phyloP scores from a whole-genome alignment of 2,113 vertebrate species.

The Pagrus major region DNA sequence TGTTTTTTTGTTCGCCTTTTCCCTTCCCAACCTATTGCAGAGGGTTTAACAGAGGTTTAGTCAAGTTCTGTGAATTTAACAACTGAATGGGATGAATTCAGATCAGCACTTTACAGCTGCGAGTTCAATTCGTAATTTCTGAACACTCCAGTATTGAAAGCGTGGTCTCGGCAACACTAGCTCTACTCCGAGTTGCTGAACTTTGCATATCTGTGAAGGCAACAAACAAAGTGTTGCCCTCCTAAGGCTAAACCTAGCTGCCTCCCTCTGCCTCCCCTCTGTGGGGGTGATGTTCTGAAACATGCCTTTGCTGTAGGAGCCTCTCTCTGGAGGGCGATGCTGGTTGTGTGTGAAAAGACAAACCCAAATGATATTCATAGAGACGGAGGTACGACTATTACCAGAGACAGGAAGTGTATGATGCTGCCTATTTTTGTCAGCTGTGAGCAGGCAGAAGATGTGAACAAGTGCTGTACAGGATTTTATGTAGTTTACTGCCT shows the following conservation, averaged over 20 bases:
- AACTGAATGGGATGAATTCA: slow-evolving; percentile 28
- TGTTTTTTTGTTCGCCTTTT: slow-evolving; percentile 8
- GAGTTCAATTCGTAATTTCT: slow-evolving; percentile 24
- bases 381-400: slow-evolving; percentile 45
- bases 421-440: slow-evolving; percentile 54
- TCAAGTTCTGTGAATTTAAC: slow-evolving; percentile 58
- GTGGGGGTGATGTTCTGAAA: slow-evolving; percentile 51
- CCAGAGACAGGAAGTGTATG: slow-evolving; percentile 15
- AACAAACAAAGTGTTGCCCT: slow-evolving; percentile 42
- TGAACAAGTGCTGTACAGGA: slow-evolving; percentile 75
- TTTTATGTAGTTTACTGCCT: slow-evolving; percentile 74
- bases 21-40: slow-evolving; percentile 11
- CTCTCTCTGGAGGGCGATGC: slow-evolving; percentile 35
- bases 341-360: slow-evolving; percentile 33
- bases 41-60: slow-evolving; percentile 32
- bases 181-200: slow-evolving; percentile 33
- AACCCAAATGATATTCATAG: slow-evolving; percentile 25
- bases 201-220: slow-evolving; percentile 32
- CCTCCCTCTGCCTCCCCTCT: slow-evolving; percentile 50
- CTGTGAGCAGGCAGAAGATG: slow-evolving; percentile 62
- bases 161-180: background rate
- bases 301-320: slow-evolving; percentile 66
- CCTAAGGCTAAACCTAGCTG: slow-evolving; percentile 53
- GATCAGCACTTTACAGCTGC: slow-evolving; percentile 54
- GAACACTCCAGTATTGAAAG: slow-evolving; percentile 14